Base-by-base conservation (phyloP, 2,888 invertebrate genomes). In the Pristionchus fissidentatus region DNA sequence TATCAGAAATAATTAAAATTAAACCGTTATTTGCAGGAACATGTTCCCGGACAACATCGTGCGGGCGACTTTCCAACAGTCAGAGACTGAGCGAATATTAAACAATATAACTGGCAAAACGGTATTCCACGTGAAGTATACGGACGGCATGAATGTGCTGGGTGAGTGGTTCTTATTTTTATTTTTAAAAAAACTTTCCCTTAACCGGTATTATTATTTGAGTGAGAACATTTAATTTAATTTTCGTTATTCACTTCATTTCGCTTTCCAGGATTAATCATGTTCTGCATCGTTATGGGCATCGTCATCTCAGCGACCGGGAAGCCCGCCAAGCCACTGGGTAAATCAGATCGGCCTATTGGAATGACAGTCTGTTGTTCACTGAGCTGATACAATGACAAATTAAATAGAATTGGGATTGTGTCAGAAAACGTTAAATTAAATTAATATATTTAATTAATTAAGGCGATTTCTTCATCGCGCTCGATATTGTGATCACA, bases 41-140 rank as follows among this genome's bases (percentile, higher is more conserved):
- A 95, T 96, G 91, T 95, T 97, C 92, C 96, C 97, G 19, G 96
- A 96, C 92, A 97, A 97, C 94, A 94, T 97, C 88, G 96, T 97
- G 92, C 95, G 96, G 93, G 96, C 97, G 0, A 87, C 89, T 8
- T 91, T 92, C 84, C 86, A 86, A 46, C 90, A 91, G 84, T 87
- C 29, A n/a, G 80, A 81, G 22, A 77, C 49, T 1, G 49, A 49
- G 22, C n/a, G 75, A 15, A 32, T 49, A 49, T 5, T 57, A n/a
- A 79, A 84, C 35, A 84, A 84, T 75, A 26, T 32, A 1, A 84
- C 84, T 3, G 84, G 5, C 19, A 75, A 29, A 22, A 35, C 84
- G 46, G 49, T 75, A 5, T 84, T 90, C 79, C 75, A 84, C 70
- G 87, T 90, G 41, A 88, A 89, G 43, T 92, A 92, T 90, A 94